phyloP scores from a whole-genome alignment of 1,140 invertebrate genomes.

The Oryctes rhinoceros region DNA sequence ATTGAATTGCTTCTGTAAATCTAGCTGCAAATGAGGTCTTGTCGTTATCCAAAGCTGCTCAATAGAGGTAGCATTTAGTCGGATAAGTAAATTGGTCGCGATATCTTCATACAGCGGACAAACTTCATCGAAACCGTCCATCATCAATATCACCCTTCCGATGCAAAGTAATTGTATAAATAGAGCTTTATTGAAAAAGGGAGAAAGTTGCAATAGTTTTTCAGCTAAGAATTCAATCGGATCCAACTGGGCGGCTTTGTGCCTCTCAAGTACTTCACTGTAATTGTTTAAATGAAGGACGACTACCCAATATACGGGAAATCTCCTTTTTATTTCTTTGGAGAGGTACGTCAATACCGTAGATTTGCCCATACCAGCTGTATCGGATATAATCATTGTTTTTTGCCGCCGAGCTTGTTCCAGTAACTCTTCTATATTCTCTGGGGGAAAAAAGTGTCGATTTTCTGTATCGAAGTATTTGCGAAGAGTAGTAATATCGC shows the following conservation, averaged over 20 bases:
- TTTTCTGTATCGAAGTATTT: background rate
- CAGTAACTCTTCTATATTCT: background rate
- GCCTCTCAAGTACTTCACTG: background rate
- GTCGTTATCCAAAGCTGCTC: background rate
- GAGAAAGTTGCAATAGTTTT: background rate
- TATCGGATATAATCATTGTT: background rate
- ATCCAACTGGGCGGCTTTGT: background rate
- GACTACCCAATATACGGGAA: background rate
- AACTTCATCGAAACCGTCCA: conserved; percentile 9
- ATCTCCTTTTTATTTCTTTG: background rate
- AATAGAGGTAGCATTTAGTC: background rate
- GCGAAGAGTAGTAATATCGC: background rate
- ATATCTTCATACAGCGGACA: background rate
- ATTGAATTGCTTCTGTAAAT: background rate
- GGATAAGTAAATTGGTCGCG: background rate
- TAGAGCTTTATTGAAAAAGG: background rate
- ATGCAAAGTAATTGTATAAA: background rate
- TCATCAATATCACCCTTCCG: background rate
- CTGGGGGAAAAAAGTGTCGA: background rate
- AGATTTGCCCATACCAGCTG: conserved; percentile 3
- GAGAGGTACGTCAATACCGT: background rate
- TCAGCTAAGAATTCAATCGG: background rate
- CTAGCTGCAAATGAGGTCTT: background rate
- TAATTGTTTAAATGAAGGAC: background rate
- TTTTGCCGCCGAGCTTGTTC: background rate